phyloP scores from a whole-genome alignment of 2,113 vertebrate species.

The Thermophis baileyi region DNA sequence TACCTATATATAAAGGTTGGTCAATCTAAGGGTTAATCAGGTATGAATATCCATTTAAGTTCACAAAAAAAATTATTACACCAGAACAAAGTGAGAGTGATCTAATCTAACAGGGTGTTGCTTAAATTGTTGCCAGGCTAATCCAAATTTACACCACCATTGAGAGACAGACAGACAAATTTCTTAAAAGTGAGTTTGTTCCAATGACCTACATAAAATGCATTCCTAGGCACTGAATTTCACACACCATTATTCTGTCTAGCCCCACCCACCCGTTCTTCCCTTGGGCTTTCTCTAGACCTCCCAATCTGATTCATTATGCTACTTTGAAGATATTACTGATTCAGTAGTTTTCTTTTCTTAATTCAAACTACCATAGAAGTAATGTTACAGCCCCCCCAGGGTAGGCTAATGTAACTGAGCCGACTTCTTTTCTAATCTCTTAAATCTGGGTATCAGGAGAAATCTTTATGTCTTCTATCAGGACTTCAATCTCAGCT shows the following conservation, averaged over 20 bases:
- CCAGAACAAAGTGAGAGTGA: not conserved
- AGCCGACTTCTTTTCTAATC: not conserved
- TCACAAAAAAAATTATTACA: not conserved
- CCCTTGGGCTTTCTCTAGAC: slow-evolving; percentile 9
- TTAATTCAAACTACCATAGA: slow-evolving; percentile 7
- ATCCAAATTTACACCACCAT: not conserved
- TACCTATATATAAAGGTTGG: too few relatives aligned
- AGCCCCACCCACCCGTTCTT: not conserved
- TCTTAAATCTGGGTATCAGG: not conserved
- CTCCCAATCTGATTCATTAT: slow-evolving; percentile 25
- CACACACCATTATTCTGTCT: not conserved
- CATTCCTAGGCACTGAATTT: not conserved
- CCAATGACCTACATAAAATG: not conserved
- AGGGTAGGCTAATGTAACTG: not conserved
- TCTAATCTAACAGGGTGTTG: not conserved
- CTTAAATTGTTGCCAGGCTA: not conserved
- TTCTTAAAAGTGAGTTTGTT: not conserved
- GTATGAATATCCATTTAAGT: not conserved
- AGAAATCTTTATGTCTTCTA: not conserved
- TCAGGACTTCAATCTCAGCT: not conserved
- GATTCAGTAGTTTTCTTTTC: not conserved
- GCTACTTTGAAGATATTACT: not conserved
- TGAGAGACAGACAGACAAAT: not conserved
- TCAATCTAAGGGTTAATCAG: not conserved
- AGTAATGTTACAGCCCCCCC: not conserved